Conservation (phyloP, 2,888 invertebrate genomes). For the Nysson spinosus region DNA sequence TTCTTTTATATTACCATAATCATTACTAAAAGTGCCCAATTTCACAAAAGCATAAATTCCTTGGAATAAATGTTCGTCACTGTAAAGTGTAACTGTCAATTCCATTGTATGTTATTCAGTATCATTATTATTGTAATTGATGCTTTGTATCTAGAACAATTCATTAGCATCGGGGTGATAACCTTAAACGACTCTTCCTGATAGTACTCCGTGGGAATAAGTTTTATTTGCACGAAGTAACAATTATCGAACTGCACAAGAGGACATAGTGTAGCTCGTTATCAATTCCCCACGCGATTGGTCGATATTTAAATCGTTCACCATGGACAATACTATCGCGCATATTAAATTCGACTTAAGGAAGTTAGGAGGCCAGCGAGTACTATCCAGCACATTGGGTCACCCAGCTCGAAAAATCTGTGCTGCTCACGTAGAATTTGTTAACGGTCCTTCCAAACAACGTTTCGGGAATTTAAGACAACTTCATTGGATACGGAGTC, state of each 20-base stretch:
- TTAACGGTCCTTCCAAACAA: conserved; percentile 57
- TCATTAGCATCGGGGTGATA: not conserved
- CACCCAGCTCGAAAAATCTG: conserved; percentile 63
- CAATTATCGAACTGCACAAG: not conserved
- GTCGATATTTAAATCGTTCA: conserved; percentile 30
- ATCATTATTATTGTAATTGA: not conserved
- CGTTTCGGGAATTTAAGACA: conserved; percentile 29
- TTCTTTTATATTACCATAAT: no score
- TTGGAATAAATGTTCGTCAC: no score
- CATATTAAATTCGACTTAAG: conserved; percentile 58
- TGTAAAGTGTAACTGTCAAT: not conserved
- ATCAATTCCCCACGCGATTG: conserved; percentile 41
- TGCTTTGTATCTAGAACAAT: not conserved
- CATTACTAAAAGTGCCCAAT: no score
- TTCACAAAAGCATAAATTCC: no score
- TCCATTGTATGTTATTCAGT: no score
- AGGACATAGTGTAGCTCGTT: not conserved
- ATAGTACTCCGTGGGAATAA: not conserved
- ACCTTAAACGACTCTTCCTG: not conserved
- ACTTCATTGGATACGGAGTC: not conserved
- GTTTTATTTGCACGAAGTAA: not conserved
- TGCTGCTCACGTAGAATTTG: conserved; percentile 55
- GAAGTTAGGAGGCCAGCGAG: conserved; percentile 64
- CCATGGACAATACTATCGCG: conserved; percentile 32
- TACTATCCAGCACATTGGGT: conserved; percentile 72